These are phyloP conservation scores for Reticulitermes speratus DNA, from an alignment of 1,140 invertebrate species.

Conservation along the genomic window DNA sequence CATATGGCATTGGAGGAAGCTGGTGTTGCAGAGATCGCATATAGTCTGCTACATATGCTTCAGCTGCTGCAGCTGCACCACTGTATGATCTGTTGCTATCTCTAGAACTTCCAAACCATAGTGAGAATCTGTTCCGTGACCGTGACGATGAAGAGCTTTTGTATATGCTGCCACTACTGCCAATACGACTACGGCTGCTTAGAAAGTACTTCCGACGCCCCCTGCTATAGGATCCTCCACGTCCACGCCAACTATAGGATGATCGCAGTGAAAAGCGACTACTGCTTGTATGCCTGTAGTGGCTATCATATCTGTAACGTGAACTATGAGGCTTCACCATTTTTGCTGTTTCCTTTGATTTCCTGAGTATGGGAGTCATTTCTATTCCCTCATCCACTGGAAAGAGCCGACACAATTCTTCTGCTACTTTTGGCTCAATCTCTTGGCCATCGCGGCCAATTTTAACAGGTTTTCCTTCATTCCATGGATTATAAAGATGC, in stretches of 20 bases:
- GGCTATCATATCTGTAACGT: slow-evolving; percentile 47
- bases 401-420: slow-evolving; percentile 92
- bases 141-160: slow-evolving; percentile 56
- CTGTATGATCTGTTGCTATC: slow-evolving; percentile 50
- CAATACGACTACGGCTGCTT: slow-evolving; percentile 49
- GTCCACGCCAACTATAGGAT: slow-evolving; percentile 42
- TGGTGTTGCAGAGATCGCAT: slow-evolving; percentile 80
- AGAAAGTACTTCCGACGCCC: slow-evolving; percentile 54
- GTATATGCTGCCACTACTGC: slow-evolving; percentile 48
- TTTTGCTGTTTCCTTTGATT: slow-evolving; percentile 82
- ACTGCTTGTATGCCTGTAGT: slow-evolving; percentile 44
- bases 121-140: slow-evolving; percentile 46
- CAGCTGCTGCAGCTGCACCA: slow-evolving; percentile 63
- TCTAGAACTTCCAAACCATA: slow-evolving; percentile 47
- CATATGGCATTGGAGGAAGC: slow-evolving; percentile 70
- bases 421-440: slow-evolving; percentile 92
- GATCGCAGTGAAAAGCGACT: slow-evolving; percentile 38
- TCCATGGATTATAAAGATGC: slow-evolving; percentile 96
- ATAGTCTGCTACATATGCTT: slow-evolving; percentile 74
- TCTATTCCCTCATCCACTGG: slow-evolving; percentile 91
- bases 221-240: slow-evolving; percentile 46
- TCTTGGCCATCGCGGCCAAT: slow-evolving; percentile 98
- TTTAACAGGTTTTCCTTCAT: slow-evolving; percentile 97
- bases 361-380: slow-evolving; percentile 83
- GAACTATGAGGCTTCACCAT: slow-evolving; percentile 43